phyloP scores from a whole-genome alignment of 2,888 invertebrate species.

The Copidosoma aretas region DNA sequence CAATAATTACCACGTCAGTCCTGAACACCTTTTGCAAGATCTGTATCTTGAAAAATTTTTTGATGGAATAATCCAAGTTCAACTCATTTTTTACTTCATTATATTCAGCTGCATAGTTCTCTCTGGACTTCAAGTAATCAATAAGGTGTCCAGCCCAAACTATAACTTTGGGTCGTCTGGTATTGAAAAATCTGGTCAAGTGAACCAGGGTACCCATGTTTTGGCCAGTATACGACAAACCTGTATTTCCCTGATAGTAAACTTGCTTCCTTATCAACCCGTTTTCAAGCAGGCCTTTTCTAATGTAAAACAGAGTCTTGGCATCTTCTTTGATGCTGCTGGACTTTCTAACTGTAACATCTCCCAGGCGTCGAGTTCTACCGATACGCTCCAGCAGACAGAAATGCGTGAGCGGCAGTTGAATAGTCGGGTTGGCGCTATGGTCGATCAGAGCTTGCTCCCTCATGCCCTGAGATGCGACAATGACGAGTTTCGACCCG shows the following conservation, averaged over 20 bases:
- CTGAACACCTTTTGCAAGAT: constrained; percentile 66
- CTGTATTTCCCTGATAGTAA: constrained; percentile 64
- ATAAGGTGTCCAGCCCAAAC: constrained; percentile 66
- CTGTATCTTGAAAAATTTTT: constrained; percentile 65
- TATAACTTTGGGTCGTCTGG: constrained; percentile 66
- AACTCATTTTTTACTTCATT: constrained; percentile 64
- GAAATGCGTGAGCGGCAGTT: constrained; percentile 69
- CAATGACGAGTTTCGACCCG: constrained; percentile 72
- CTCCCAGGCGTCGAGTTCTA: constrained; percentile 73
- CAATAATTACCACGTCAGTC: constrained; percentile 62
- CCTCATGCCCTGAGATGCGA: constrained; percentile 72
- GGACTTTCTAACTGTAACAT: constrained; percentile 69
- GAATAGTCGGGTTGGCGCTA: constrained; percentile 63
- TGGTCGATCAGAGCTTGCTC: constrained; percentile 67
- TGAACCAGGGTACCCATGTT: constrained; percentile 65
- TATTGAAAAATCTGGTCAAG: constrained; percentile 69
- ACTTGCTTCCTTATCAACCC: constrained; percentile 71
- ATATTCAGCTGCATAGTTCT: constrained; percentile 65
- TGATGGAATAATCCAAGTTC: constrained; percentile 60
- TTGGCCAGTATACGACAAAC: constrained; percentile 58
- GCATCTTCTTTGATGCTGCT: constrained; percentile 66
- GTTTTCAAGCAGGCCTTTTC: constrained; percentile 68
- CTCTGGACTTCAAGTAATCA: constrained; percentile 65
- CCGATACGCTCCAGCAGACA: constrained; percentile 79
- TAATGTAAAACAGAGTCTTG: constrained; percentile 70